These are phyloP conservation scores for Rhabdornis inornatus DNA, from an alignment of 2,113 vertebrate species.

Conservation along the genomic window DNA sequence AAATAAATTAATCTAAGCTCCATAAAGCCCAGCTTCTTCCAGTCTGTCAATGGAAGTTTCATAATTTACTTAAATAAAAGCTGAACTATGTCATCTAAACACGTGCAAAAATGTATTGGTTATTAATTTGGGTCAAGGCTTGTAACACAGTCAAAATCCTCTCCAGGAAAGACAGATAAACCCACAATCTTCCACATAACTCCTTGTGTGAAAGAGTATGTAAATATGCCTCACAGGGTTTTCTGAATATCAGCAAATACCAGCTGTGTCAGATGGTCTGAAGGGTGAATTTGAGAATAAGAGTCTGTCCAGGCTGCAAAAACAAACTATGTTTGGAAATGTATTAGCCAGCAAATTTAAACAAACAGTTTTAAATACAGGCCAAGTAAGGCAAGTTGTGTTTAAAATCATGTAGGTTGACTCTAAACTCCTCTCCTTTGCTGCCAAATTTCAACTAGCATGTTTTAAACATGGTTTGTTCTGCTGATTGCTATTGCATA, in stretches of 20 bases:
- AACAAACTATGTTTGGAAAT: conserved; percentile 59
- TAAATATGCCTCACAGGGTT: neutral
- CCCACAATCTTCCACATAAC: neutral
- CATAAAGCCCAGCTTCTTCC: neutral
- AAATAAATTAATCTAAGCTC: neutral
- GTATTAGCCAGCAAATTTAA: conserved; percentile 48
- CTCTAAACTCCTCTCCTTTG: neutral
- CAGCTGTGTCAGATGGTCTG: neutral
- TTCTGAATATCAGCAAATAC: conserved; percentile 13
- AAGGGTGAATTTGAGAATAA: conserved; percentile 20
- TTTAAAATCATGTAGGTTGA: conserved; percentile 36
- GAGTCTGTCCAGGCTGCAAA: conserved; percentile 31
- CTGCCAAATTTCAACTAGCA: neutral
- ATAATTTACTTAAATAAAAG: neutral
- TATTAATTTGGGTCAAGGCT: neutral
- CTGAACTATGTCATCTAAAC: neutral
- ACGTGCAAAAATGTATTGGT: neutral
- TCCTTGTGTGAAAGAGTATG: neutral
- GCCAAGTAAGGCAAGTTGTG: conserved; percentile 37
- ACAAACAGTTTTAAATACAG: conserved; percentile 28
- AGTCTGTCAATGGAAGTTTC: neutral
- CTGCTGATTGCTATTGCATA: neutral
- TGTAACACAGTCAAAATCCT: neutral
- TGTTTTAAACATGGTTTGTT: neutral
- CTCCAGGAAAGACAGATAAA: neutral